These are phyloP conservation scores for Caenorhabditis auriculariae DNA, from an alignment of 2,888 invertebrate genomes.

Conservation along the genomic window DNA sequence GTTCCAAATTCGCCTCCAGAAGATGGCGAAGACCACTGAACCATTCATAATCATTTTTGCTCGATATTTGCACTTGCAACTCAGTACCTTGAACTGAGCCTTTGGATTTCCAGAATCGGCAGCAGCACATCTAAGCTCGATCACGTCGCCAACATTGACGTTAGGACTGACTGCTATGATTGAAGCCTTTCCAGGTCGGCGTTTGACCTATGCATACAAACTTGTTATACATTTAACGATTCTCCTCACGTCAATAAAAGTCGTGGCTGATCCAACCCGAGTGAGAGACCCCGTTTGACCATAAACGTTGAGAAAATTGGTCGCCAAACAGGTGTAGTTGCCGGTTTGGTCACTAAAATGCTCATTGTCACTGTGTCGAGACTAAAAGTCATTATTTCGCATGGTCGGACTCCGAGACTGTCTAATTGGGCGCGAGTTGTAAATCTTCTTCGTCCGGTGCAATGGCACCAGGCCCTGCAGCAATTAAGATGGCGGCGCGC, in stretches of 20 bases:
- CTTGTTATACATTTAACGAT: not conserved
- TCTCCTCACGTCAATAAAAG: slow-evolving; percentile 38
- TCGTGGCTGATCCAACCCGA: slow-evolving; percentile 38
- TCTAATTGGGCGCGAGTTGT: too few species aligned
- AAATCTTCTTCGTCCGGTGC: too few species aligned
- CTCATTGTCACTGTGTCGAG: too few species aligned
- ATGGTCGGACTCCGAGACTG: too few species aligned
- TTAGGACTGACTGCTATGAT: slow-evolving; percentile 65
- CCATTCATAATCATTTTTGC: not conserved
- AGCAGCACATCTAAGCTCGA: slow-evolving; percentile 82
- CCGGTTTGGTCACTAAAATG: slow-evolving; percentile 71
- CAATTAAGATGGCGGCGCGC: too few species aligned
- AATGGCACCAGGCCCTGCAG: too few species aligned
- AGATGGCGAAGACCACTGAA: slow-evolving; percentile 32
- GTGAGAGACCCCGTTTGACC: slow-evolving; percentile 43
- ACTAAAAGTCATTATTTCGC: too few species aligned
- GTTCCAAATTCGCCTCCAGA: slow-evolving; percentile 36
- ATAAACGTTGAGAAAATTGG: slow-evolving; percentile 76
- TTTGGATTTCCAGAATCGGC: slow-evolving; percentile 78
- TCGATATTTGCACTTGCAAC: not conserved
- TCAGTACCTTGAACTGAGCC: slow-evolving; percentile 53
- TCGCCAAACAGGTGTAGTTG: slow-evolving; percentile 84
- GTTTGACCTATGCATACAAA: slow-evolving; percentile 13
- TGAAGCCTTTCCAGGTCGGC: slow-evolving; percentile 49
- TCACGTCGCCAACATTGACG: slow-evolving; percentile 80